Percentiles rank a stretch among this genome's conserved stretches.
phyloP scores from a whole-genome alignment of 2,113 vertebrate genomes.

The Syngnathus floridae region DNA sequence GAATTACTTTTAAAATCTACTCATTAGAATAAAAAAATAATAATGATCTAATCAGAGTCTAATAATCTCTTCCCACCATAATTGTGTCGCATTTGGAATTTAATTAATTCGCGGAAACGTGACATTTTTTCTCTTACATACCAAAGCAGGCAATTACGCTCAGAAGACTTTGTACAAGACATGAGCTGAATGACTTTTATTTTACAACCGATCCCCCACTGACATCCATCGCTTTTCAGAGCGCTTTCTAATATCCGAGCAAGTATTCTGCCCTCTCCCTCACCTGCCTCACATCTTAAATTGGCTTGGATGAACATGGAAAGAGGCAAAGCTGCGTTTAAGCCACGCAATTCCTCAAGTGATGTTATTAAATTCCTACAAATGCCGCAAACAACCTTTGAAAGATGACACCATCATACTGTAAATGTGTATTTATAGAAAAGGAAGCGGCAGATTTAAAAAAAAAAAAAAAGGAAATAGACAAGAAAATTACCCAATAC shows the following conservation, averaged over 20 bases:
- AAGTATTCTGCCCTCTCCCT: slow-evolving; percentile 44
- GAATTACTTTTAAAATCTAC: background rate
- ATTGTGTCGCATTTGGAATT: background rate
- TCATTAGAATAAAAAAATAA: background rate
- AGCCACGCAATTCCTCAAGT: slow-evolving; percentile 51
- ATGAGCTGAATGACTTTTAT: slow-evolving; percentile 6
- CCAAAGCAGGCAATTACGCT: background rate
- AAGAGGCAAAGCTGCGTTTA: slow-evolving; percentile 55
- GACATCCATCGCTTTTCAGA: slow-evolving; percentile 31
- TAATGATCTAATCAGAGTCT: background rate
- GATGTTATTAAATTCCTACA: slow-evolving; percentile 62
- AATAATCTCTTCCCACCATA: background rate
- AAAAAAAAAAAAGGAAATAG: slow-evolving; percentile 17
- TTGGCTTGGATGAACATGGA: slow-evolving; percentile 68
- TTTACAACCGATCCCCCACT: slow-evolving; percentile 23
- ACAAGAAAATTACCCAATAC: slow-evolving; percentile 62
- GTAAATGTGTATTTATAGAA: slow-evolving; percentile 60
- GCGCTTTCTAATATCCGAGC: slow-evolving; percentile 42
- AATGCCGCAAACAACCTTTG: slow-evolving; percentile 54
- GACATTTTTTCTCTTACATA: background rate
- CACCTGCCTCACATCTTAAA: slow-evolving; percentile 39
- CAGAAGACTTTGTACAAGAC: background rate
- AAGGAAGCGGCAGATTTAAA: background rate
- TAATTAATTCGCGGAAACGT: background rate
- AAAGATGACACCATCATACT: slow-evolving; percentile 42